Evolutionary conservation across 1,140 invertebrate species (phyloP).

Genomic region (Drosophila arawakana): DNA sequence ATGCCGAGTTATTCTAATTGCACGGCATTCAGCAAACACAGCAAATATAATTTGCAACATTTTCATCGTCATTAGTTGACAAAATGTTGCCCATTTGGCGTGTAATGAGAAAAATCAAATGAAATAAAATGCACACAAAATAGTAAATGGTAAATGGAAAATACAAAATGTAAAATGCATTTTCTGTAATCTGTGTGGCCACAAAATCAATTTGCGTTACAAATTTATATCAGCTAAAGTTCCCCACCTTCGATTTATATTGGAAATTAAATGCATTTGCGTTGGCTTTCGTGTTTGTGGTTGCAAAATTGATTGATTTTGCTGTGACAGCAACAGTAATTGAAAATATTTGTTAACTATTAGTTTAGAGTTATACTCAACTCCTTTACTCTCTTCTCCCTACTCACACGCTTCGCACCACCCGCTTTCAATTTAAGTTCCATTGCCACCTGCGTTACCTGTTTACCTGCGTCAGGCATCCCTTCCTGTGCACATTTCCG

Average conservation of each 20-base stretch:
- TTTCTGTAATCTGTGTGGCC: conserved; percentile 76
- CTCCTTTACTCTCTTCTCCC: not conserved
- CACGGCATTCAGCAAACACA: conserved; percentile 58
- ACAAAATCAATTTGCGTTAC: conserved; percentile 78
- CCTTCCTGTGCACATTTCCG: conserved; percentile 65
- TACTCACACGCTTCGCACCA: not conserved
- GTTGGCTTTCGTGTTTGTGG: conserved; percentile 66
- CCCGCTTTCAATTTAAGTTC: conserved; percentile 6
- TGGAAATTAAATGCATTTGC: conserved; percentile 69
- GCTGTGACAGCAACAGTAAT: conserved; percentile 80
- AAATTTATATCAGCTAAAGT: conserved; percentile 54
- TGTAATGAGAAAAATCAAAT: conserved; percentile 27
- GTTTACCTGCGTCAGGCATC: conserved; percentile 60
- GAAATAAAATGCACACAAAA: conserved; percentile 23
- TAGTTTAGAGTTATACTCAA: conserved; percentile 53
- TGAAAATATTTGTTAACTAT: conserved; percentile 80
- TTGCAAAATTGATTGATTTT: conserved; percentile 77
- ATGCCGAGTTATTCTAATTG: conserved; percentile 60
- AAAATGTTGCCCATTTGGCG: conserved; percentile 43
- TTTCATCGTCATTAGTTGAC: conserved; percentile 71
- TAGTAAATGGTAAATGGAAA: conserved; percentile 36
- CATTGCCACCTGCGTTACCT: conserved; percentile 30
- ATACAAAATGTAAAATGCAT: conserved; percentile 63
- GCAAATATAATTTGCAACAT: conserved; percentile 62
- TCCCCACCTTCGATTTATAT: conserved; percentile 12